phyloP scores from a whole-genome alignment of 2,113 vertebrate species.

The Zosterops lateralis region DNA sequence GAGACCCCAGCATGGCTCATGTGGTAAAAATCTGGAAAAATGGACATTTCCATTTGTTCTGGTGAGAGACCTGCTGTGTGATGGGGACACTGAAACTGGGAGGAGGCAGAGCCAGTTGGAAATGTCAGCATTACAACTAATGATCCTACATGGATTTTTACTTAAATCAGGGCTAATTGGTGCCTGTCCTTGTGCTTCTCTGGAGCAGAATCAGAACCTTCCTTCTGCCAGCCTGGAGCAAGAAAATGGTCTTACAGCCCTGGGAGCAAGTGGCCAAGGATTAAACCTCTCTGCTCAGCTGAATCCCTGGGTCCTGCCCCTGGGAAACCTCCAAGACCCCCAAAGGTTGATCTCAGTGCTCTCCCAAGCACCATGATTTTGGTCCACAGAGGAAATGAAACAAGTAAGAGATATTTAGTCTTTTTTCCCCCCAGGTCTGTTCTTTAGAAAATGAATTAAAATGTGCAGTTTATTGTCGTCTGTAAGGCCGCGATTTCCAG shows the following conservation, averaged over 20 bases:
- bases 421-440: background rate
- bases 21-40: background rate
- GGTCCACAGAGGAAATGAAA: background rate
- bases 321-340: slow-evolving; percentile 72
- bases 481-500: background rate
- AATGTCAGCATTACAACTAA: background rate
- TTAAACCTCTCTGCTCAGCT: slow-evolving; percentile 59
- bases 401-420: slow-evolving; percentile 16
- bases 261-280: slow-evolving; percentile 47
- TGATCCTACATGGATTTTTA: background rate
- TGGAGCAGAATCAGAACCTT: background rate
- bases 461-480: background rate
- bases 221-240: background rate
- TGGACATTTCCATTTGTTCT: background rate
- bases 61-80: background rate
- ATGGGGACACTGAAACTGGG: rapidly evolving
- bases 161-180: background rate
- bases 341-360: slow-evolving; percentile 27
- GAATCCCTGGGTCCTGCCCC: slow-evolving; percentile 66
- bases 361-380: background rate
- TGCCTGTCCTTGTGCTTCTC: background rate
- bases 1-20: background rate
- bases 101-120: background rate
- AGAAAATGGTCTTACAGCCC: background rate
- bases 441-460: background rate